A percentile compares a stretch with the other conserved stretches of the same genome.
Conservation (phyloP, 2,888 invertebrate species). For the Plebejus melissa region DNA sequence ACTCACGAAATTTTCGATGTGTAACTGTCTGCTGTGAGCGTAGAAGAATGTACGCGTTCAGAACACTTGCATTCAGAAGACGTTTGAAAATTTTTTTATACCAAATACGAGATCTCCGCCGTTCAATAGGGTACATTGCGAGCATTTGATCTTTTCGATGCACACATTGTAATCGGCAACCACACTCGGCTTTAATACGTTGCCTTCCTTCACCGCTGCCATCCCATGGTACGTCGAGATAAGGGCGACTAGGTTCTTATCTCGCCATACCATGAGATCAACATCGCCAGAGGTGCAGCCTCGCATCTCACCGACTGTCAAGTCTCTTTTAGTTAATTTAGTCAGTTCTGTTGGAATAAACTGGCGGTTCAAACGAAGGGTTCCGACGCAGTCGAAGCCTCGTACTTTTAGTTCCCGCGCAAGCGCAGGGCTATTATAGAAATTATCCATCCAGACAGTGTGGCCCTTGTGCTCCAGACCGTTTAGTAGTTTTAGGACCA, state of each 20-base stretch:
- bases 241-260: conserved; percentile 33
- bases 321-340: conserved; percentile 27
- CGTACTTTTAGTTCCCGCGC: conserved; percentile 38
- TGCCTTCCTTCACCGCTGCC: conserved; percentile 20
- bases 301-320: conserved; percentile 33
- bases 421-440: conserved; percentile 10
- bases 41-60: conserved; percentile 6
- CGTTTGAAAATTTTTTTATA: conserved; percentile 30
- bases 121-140: too few species aligned
- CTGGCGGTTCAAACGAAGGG: conserved; percentile 36
- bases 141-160: too few species aligned
- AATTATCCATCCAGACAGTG: conserved; percentile 30
- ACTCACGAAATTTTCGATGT: neutral
- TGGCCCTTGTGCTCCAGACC: conserved; percentile 26
- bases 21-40: neutral
- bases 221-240: conserved; percentile 32
- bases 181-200: conserved; percentile 26
- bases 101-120: conserved; percentile 34
- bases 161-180: too few species aligned
- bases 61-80: neutral
- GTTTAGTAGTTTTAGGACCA: conserved; percentile 20
- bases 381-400: conserved; percentile 40
- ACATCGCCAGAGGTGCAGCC: conserved; percentile 35
- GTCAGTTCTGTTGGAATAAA: conserved; percentile 35
- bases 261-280: conserved; percentile 45